These are phyloP conservation scores for Meteorus sp. DNA, from an alignment of 1,140 invertebrate species.

Conservation along the genomic window DNA sequence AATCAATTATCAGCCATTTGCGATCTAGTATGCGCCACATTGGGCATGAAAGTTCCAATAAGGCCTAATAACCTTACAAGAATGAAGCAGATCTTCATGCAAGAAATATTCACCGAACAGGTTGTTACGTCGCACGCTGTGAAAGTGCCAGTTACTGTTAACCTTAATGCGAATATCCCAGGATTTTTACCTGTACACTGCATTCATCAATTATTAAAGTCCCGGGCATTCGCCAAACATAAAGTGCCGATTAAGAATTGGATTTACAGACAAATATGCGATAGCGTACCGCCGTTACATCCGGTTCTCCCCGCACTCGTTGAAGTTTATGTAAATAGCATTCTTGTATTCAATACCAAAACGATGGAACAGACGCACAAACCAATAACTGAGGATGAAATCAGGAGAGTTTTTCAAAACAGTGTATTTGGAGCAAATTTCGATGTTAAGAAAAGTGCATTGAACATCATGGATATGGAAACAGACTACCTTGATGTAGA, in stretches of 20 bases:
- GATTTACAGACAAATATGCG: conserved; percentile 93
- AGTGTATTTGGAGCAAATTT: conserved; percentile 74
- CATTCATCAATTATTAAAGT: conserved; percentile 94
- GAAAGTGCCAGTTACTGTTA: conserved; percentile 90
- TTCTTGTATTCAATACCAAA: conserved; percentile 78
- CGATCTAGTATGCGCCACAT: conserved; percentile 89
- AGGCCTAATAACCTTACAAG: conserved; percentile 86
- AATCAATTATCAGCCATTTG: conserved; percentile 90
- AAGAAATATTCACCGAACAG: conserved; percentile 97
- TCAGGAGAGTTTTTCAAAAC: conserved; percentile 80
- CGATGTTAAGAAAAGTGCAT: conserved; percentile 61
- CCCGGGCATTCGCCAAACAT: conserved; percentile 93
- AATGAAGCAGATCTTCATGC: conserved; percentile 94
- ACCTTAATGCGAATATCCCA: conserved; percentile 83
- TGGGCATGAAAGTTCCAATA: conserved; percentile 94
- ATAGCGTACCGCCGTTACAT: conserved; percentile 84
- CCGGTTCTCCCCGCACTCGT: conserved; percentile 91
- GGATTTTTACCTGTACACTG: conserved; percentile 97
- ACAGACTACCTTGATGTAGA: conserved; percentile 61
- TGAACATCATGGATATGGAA: conserved; percentile 57
- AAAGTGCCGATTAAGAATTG: conserved; percentile 93
- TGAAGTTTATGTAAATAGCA: conserved; percentile 94
- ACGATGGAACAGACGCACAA: conserved; percentile 81
- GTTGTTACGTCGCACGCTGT: conserved; percentile 95
- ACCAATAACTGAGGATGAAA: conserved; percentile 89